A percentile compares a stretch with the other conserved stretches of the same genome.
Conservation (phyloP, 37 sponge, comb jelly and placozoan genomes). For the Cladorhizidae sp. region DNA sequence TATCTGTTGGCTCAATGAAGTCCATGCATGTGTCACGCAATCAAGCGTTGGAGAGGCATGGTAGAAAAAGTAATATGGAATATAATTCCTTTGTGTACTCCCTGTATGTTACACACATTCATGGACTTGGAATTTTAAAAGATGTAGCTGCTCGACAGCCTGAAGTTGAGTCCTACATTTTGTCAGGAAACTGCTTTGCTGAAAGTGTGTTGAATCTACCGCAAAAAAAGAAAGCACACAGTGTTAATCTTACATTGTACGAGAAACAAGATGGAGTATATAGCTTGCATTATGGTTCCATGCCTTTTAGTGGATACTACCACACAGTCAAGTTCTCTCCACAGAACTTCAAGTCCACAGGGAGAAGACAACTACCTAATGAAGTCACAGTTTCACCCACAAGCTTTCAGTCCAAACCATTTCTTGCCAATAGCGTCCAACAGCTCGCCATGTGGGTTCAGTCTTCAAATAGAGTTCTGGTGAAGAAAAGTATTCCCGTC, state of each 20-base stretch:
- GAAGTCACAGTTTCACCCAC: background rate
- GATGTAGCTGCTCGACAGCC: background rate
- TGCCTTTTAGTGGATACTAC: slow-evolving; percentile 22
- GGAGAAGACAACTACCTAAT: background rate
- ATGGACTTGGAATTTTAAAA: background rate
- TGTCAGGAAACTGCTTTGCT: slow-evolving; percentile 28
- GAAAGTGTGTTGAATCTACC: slow-evolving; percentile 13
- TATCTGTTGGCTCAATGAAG: background rate
- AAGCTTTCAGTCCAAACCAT: slow-evolving; percentile 15
- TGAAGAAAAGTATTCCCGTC: background rate
- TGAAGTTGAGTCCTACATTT: background rate
- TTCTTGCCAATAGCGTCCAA: slow-evolving; percentile 63
- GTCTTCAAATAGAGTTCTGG: background rate
- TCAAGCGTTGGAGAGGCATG: background rate
- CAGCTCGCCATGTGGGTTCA: slow-evolving; percentile 48
- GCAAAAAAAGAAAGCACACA: background rate
- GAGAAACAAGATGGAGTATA: slow-evolving; percentile 30
- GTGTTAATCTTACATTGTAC: slow-evolving; percentile 32
- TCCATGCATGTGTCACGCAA: background rate
- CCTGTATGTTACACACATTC: background rate
- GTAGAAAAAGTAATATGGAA: background rate
- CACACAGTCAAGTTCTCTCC: slow-evolving; percentile 20
- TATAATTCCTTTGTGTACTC: background rate
- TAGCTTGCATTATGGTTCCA: background rate
- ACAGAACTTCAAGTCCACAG: background rate